Percentiles rank a stretch among this genome's conserved stretches.
Evolutionary conservation across 1,140 invertebrate genomes (phyloP).

Genomic region (Leguminivora glycinivorella): DNA sequence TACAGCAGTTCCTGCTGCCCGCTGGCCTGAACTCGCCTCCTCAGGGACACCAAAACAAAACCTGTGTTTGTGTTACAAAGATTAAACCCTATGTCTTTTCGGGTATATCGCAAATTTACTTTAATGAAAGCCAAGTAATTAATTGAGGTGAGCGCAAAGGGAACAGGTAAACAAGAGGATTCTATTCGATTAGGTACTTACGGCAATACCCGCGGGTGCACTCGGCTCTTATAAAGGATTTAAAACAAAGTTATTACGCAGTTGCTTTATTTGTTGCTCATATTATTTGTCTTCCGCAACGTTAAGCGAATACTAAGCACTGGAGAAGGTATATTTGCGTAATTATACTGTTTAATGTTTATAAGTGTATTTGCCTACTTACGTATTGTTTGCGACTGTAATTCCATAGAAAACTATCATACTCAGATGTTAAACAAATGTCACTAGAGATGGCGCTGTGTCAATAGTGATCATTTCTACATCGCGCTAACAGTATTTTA

Average conservation of each 20-base stretch:
- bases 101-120: conserved; percentile 28
- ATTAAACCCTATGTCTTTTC: conserved; percentile 24
- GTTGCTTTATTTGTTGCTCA: conserved; percentile 11
- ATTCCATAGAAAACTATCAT: too few species aligned
- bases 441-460: too few species aligned
- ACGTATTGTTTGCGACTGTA: too few species aligned
- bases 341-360: too few species aligned
- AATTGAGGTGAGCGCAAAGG: conserved; percentile 31
- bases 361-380: too few species aligned
- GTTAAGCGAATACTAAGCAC: too few species aligned
- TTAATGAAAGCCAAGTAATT: conserved; percentile 36
- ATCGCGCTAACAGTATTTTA: too few species aligned
- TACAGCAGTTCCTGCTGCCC: conserved; percentile 3
- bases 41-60: conserved; percentile 20
- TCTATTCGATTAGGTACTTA: conserved; percentile 15
- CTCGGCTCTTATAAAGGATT: conserved; percentile 16
- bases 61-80: conserved; percentile 11
- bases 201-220: conserved; percentile 19
- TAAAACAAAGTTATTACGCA: conserved; percentile 9
- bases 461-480: too few species aligned
- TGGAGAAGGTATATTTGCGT: too few species aligned
- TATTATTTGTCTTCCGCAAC: too few species aligned
- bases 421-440: too few species aligned
- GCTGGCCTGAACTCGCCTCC: conserved; percentile 3
- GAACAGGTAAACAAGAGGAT: conserved; percentile 19